Base-by-base conservation (phyloP, 2,888 invertebrate genomes). In the Abrostola tripartita region DNA sequence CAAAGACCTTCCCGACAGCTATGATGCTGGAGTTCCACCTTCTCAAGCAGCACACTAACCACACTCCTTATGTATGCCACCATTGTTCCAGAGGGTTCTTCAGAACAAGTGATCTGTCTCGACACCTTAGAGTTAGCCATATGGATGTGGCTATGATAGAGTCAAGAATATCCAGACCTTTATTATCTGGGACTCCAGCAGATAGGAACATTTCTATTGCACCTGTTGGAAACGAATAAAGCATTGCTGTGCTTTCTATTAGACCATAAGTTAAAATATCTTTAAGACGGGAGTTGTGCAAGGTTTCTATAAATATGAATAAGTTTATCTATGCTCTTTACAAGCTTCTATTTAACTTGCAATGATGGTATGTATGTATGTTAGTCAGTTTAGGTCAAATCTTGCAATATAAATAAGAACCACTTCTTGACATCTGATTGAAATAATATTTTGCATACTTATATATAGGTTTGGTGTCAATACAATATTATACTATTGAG, bases 1-100 rank as follows among this genome's bases (percentile, higher is more conserved):
- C 79, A 0, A 88, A 87, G 58, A 89, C 91, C 0, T 95, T 95
- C 52, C 94, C 94, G 0, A 90, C 88, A 0, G 90, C 90, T 0
- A 85, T 86, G 44, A 93, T 95, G 92, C 74, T 95, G 40, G 92
- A 94, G 78, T 94, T 91, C 71, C 95, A 95, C 69, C 80, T 94
- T 8, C 76, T 94, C 11, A 95, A 95, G 78, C 86, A 91, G 64
- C 95, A 95, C 52, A 90, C 92, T 0, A 91, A 94, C 61, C 89
- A 90, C 47, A 92, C 93, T 1, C 95, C 95, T 0, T 93, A 90
- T 42, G 74, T 92, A 1, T 95, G 95, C 68, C 88, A 85, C 47
- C 90, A 93, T 61, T 95, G 95, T 62, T 87, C 91, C 0, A 83
- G 92, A 60, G 91, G 93, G 0, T 95, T 93, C 81, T 92, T 89